Conservation (phyloP, 2,797 vertebrate genomes). For the Melanogrammus aeglefinus region DNA sequence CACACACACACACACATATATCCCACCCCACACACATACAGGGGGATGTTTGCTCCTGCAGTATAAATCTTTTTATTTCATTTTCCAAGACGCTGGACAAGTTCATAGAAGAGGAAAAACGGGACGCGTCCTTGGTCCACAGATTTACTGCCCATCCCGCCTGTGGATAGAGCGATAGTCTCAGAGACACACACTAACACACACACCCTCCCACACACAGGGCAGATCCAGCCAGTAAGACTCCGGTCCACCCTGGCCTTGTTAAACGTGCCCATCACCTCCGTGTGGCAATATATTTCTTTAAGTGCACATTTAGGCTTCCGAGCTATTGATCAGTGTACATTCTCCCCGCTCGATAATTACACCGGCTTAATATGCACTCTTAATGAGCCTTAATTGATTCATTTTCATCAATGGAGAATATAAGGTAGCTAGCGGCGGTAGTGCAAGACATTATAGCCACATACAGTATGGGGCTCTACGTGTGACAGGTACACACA, state of each 20-base stretch:
- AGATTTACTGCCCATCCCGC: constrained; percentile 69
- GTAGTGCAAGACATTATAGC: constrained; percentile 51
- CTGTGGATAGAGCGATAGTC: constrained; percentile 33
- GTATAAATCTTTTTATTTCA: constrained; percentile 80
- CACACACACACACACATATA: constrained; percentile 7
- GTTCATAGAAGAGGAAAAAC: constrained; percentile 72
- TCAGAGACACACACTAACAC: constrained; percentile 15
- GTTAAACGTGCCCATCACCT: constrained; percentile 66
- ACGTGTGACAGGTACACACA: constrained; percentile 18
- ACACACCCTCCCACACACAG: constrained; percentile 30
- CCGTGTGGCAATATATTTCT: constrained; percentile 70
- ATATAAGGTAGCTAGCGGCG: constrained; percentile 63
- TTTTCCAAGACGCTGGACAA: constrained; percentile 77
- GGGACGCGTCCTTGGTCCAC: constrained; percentile 69
- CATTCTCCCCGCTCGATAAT: constrained; percentile 65
- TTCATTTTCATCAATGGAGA: constrained; percentile 70
- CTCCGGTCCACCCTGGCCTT: constrained; percentile 53
- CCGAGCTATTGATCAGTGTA: constrained; percentile 64
- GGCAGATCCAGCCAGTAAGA: constrained; percentile 59
- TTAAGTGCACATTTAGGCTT: constrained; percentile 69
- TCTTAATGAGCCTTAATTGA: constrained; percentile 71
- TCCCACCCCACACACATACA: constrained; percentile 27
- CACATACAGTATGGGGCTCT: constrained; percentile 41
- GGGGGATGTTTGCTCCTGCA: constrained; percentile 62
- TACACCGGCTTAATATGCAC: constrained; percentile 71